These are phyloP conservation scores for Heteromormyrus szaboi DNA, from an alignment of 2,797 vertebrate species.

Conservation along the genomic window DNA sequence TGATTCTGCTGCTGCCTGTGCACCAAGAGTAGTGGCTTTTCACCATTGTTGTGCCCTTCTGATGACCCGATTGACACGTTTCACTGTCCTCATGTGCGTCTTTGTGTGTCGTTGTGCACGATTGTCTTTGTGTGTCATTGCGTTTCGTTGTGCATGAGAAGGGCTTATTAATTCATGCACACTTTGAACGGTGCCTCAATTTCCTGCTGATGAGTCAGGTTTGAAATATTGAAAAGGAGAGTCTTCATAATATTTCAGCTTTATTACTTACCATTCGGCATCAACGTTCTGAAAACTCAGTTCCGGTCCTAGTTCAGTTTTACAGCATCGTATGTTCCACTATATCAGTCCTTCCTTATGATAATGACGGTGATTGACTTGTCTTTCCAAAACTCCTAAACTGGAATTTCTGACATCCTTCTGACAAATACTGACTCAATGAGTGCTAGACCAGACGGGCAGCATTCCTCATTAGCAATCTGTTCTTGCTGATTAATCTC, in stretches of 20 bases:
- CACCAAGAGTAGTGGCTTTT: neutral
- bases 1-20: neutral
- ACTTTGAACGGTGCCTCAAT: neutral
- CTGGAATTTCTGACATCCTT: neutral
- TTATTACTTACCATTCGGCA: neutral
- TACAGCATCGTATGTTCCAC: too few relatives aligned
- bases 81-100: neutral
- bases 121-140: neutral
- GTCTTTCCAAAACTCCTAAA: neutral
- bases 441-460: neutral
- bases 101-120: neutral
- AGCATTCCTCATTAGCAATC: neutral
- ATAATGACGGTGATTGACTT: neutral
- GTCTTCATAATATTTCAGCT: neutral
- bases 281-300: neutral
- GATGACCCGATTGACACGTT: neutral
- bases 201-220: neutral
- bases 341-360: neutral
- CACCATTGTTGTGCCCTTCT: neutral
- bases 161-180: neutral
- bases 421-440: neutral
- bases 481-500: neutral
- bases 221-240: neutral
- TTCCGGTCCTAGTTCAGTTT: neutral
- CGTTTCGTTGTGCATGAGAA: neutral